A percentile compares a stretch with the other conserved stretches of the same genome.
These are phyloP conservation scores for Aphidius ervi DNA, from an alignment of 1,140 invertebrate species.

Conservation along the genomic window DNA sequence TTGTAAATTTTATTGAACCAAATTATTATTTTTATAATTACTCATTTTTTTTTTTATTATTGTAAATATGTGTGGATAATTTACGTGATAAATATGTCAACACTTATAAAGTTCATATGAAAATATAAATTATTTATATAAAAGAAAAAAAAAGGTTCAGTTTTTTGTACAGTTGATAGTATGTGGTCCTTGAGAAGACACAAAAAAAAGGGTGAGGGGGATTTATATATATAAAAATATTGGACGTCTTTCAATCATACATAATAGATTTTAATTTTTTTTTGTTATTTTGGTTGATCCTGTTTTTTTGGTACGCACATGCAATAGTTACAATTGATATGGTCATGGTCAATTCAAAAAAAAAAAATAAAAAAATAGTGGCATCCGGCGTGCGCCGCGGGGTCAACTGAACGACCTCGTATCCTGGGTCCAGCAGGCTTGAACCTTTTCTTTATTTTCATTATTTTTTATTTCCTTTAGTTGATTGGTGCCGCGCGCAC, in stretches of 20 bases:
- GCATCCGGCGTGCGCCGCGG: constrained; percentile 43
- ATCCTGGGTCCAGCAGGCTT: constrained; percentile 38
- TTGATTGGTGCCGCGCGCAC: constrained; percentile 31
- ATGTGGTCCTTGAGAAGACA: too few species aligned
- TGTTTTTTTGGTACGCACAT: constrained; percentile 21
- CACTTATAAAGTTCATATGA: too few species aligned
- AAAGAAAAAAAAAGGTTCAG: too few species aligned
- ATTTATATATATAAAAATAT: too few species aligned
- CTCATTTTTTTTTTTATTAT: too few species aligned
- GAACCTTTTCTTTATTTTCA: constrained; percentile 13
- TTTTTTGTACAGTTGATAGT: too few species aligned
- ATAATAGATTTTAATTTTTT: constrained; percentile 1
- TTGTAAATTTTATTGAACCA: background rate
- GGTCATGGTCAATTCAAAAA: constrained; percentile 34
- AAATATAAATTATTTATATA: too few species aligned
- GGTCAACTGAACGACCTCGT: constrained; percentile 44
- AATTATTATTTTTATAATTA: background rate
- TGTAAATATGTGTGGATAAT: too few species aligned
- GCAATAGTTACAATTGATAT: constrained; percentile 27
- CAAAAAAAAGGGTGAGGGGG: too few species aligned
- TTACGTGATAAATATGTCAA: too few species aligned
- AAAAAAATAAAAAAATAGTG: constrained; percentile 37
- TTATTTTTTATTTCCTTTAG: constrained; percentile 24
- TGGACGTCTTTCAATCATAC: too few species aligned
- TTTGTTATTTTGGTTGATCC: constrained; percentile 3